Conservation (phyloP, 2,113 vertebrate species). For the Ageneiosus marmoratus region DNA sequence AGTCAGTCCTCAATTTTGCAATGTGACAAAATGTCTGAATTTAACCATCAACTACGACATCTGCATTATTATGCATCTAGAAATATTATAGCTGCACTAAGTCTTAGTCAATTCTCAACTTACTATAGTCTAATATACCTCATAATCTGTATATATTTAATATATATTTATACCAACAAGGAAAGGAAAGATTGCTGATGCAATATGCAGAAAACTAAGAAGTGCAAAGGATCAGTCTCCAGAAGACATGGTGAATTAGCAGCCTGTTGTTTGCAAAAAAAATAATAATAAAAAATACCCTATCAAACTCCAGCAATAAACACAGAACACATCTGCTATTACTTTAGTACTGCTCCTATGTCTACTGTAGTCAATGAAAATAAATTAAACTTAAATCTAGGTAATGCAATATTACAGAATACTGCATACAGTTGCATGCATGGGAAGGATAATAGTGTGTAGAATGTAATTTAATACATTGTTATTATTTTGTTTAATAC, state of each 20-base stretch:
- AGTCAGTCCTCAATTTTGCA: neutral
- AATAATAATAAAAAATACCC: neutral
- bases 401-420: neutral
- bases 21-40: neutral
- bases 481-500: neutral
- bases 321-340: neutral
- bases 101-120: neutral
- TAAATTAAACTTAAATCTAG: neutral
- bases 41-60: neutral
- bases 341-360: neutral
- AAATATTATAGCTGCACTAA: neutral
- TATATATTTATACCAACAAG: neutral
- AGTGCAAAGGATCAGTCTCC: neutral
- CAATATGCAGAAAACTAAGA: neutral
- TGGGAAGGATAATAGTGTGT: neutral
- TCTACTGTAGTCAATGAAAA: neutral
- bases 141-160: neutral
- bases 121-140: neutral
- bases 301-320: conserved; percentile 2
- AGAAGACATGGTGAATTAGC: too few relatives aligned
- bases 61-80: neutral
- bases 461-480: neutral
- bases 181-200: neutral
- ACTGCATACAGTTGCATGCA: neutral
- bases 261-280: neutral